A percentile compares a stretch with the other conserved stretches of the same genome.
Conservation (phyloP, 1,140 invertebrate genomes). For the Chelonus insularis region DNA sequence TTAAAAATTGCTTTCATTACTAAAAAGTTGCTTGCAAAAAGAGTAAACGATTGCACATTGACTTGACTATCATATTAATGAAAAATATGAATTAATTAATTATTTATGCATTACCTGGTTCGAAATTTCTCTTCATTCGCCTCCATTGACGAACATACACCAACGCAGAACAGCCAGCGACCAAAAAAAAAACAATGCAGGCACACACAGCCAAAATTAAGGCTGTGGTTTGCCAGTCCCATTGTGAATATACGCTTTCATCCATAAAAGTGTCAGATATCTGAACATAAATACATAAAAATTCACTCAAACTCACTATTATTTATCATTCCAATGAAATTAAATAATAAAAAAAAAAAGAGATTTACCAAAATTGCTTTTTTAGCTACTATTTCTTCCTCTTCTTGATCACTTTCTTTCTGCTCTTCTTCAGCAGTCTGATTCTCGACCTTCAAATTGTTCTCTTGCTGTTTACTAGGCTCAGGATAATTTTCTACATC, state of each 20-base stretch:
- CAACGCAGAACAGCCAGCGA: slow-evolving; percentile 66
- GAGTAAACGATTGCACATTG: too few species aligned
- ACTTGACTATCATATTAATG: too few species aligned
- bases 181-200: slow-evolving; percentile 68
- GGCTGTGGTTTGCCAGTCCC: slow-evolving; percentile 68
- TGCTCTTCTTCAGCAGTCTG: neutral
- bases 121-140: slow-evolving; percentile 63
- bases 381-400: too few species aligned
- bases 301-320: neutral
- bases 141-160: slow-evolving; percentile 68
- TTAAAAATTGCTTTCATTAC: too few species aligned
- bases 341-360: neutral
- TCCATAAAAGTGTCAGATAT: slow-evolving; percentile 10
- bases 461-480: neutral
- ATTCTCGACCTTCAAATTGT: neutral
- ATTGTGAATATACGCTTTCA: slow-evolving; percentile 33
- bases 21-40: too few species aligned
- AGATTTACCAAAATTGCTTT: too few species aligned
- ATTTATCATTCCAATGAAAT: neutral
- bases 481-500: slow-evolving; percentile 12
- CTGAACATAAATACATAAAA: neutral
- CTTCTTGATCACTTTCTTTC: neutral
- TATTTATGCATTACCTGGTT: too few species aligned
- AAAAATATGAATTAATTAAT: too few species aligned
- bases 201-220: slow-evolving; percentile 65